Conservation (phyloP, 2,888 invertebrate genomes). For the Nemoura dubitans region DNA sequence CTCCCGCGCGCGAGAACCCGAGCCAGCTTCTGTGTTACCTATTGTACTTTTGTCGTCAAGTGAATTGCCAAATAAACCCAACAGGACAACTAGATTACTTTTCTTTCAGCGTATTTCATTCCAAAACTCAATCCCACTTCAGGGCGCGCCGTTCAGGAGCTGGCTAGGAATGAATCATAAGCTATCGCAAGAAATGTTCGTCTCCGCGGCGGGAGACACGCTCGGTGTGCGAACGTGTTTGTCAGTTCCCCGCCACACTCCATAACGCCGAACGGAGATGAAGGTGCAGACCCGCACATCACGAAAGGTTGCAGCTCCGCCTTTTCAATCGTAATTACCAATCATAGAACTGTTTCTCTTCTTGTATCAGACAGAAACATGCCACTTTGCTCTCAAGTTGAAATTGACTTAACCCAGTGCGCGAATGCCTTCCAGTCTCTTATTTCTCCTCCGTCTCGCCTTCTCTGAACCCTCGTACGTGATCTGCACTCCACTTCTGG, state of each 20-base stretch:
- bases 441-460: constrained; percentile 30
- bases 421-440: constrained; percentile 30
- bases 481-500: constrained; percentile 35
- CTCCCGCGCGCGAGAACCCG: constrained; percentile 9
- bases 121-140: constrained; percentile 14
- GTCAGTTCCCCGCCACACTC: neutral
- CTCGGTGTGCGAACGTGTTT: neutral
- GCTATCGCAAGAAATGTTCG: neutral
- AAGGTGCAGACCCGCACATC: neutral
- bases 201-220: neutral
- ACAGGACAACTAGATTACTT: constrained; percentile 46
- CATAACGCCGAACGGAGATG: neutral
- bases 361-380: constrained; percentile 8
- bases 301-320: constrained; percentile 14
- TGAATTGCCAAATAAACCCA: constrained; percentile 49
- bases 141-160: neutral
- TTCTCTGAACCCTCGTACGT: constrained; percentile 22
- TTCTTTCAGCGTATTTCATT: constrained; percentile 37
- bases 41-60: constrained; percentile 46
- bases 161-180: constrained; percentile 3
- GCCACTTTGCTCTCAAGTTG: constrained; percentile 31
- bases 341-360: constrained; percentile 18
- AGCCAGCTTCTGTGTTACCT: constrained; percentile 37
- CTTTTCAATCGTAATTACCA: constrained; percentile 19
- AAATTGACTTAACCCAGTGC: constrained; percentile 32